Evolutionary conservation across 2,113 vertebrate genomes (phyloP), one percentile per base, ranked within the genome.

Genomic region (Bagarius yarrelli): DNA sequence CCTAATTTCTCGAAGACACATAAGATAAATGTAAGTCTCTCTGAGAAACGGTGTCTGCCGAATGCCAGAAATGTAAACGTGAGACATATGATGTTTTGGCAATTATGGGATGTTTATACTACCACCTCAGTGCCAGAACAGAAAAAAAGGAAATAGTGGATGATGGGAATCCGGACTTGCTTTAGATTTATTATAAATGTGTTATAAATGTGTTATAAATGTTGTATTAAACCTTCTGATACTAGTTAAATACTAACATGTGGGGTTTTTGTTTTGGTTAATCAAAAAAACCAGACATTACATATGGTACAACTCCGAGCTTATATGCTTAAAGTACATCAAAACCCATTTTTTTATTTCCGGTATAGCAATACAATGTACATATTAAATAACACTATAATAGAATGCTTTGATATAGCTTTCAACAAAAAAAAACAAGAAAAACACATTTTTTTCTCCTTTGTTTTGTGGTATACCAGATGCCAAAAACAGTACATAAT

Each of bases 311-410:
- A 74, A 80, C 30, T 52, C 64, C 84, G 69, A 80, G 82, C 50
- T 85, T 76, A 52, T 83, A 81, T 86, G 85, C 91, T 73, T 91
- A 92, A 93, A 92, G 93, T 95, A 96, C 95, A 96, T 96, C 95
- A 96, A 97, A 98, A 98, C 95, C 93, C 95, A 97, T 96, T 95
- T 95, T 40, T 98, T 97, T 97, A 97, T 97, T 98, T 96, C 95
- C 96, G 95, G 96, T 96, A 96, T 96, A 95, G 95, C 95, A 97
- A 97, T 97, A 97, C 96, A 95, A 96, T 97, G 95, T 96, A 97
- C 96, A 97, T 97, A 95, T 97, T 97, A 97, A 97, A 97, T 97
- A 97, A 97, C 95, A 97, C 94, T 96, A 95, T 95, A 93, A 95
- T 97, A 96, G 94, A 97, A 95, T 95, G 94, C 95, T 96, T 95